These are phyloP conservation scores for Halocynthia aurantium DNA, from an alignment of 23 tunicate species.

Conservation along the genomic window DNA sequence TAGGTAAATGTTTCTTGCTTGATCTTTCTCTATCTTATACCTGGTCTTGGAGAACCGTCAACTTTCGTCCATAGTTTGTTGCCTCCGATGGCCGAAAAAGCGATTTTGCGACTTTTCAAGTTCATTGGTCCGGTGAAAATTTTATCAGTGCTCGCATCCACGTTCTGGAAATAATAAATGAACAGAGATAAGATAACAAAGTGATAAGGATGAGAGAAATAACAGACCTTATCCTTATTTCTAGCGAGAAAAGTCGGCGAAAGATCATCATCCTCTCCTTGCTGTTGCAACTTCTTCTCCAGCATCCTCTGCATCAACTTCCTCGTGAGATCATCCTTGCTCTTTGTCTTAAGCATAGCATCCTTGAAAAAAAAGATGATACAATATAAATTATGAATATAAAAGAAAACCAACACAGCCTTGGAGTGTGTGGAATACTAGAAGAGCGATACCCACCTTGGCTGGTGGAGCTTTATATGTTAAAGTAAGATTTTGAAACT, in stretches of 20 bases:
- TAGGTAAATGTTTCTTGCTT: not conserved
- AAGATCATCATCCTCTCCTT: conserved; percentile 33
- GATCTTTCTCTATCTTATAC: not conserved
- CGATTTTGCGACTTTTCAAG: conserved; percentile 84
- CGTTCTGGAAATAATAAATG: not conserved
- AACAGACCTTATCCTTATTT: conserved; percentile 37
- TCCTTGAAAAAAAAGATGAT: conserved; percentile 13
- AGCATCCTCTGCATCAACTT: conserved; percentile 85
- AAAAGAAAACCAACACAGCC: too few species aligned
- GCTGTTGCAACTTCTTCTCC: conserved; percentile 55
- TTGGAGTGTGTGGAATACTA: too few species aligned
- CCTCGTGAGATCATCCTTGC: conserved; percentile 87
- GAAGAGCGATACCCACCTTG: too few species aligned
- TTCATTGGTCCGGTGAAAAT: conserved; percentile 53
- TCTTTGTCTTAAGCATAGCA: conserved; percentile 38
- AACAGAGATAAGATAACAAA: not conserved
- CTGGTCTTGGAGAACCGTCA: conserved; percentile 21
- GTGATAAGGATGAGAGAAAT: not conserved
- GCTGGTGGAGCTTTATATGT: too few species aligned
- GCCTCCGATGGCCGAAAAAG: conserved; percentile 60
- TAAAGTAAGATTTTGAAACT: too few species aligned
- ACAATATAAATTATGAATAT: too few species aligned
- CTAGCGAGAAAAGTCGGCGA: conserved; percentile 59
- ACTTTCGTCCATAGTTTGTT: conserved; percentile 39
- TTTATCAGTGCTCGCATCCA: conserved; percentile 38